Conservation (phyloP, 2,797 vertebrate species). For the Euphonia xanthogaster region DNA sequence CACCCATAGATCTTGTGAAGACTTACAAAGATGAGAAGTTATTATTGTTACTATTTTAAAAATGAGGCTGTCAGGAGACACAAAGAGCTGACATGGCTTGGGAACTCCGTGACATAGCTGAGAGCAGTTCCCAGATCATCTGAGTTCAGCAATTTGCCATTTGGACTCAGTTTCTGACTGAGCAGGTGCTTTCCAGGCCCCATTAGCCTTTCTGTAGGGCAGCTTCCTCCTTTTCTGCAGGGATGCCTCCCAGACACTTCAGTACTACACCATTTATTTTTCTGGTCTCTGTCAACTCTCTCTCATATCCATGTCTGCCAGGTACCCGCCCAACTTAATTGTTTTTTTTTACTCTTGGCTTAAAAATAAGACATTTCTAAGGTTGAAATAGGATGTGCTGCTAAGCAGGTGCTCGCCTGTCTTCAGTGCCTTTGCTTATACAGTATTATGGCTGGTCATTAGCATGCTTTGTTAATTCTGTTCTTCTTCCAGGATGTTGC, state of each 20-base stretch:
- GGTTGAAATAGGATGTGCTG: neutral
- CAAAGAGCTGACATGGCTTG: neutral
- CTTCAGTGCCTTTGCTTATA: neutral
- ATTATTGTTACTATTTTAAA: neutral
- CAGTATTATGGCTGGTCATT: neutral
- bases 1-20: neutral
- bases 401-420: neutral
- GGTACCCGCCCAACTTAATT: neutral
- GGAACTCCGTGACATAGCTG: neutral
- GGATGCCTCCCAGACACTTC: neutral
- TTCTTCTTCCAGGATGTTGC: neutral
- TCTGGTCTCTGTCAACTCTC: neutral
- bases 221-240: neutral
- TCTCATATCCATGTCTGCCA: neutral
- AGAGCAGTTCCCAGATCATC: neutral
- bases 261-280: neutral
- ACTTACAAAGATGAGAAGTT: neutral
- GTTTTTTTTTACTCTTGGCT: neutral
- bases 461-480: neutral
- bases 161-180: neutral
- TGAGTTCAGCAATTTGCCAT: neutral
- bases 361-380: neutral
- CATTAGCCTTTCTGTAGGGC: neutral
- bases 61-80: neutral
- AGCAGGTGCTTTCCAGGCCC: neutral